These are phyloP conservation scores for Heliconius himera DNA, from an alignment of 1,140 invertebrate species.

Conservation along the genomic window DNA sequence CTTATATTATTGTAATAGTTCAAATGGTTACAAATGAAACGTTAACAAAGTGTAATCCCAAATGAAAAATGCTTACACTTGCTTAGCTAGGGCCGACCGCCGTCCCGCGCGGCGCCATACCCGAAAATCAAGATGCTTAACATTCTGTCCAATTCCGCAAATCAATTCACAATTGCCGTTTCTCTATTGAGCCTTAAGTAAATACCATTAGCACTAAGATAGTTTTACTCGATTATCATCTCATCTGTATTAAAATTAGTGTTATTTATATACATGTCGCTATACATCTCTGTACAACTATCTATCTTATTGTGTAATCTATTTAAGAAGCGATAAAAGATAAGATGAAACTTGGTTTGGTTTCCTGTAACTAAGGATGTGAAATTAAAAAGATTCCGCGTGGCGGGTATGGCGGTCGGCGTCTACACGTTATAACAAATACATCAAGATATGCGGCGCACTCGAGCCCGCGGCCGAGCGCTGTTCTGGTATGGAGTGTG, in stretches of 20 bases:
- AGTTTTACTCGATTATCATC: constrained; percentile 63
- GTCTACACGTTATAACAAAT: constrained; percentile 79
- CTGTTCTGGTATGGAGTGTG: not conserved
- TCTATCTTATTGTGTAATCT: constrained; percentile 73
- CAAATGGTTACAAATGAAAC: constrained; percentile 79
- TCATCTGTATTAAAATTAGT: constrained; percentile 78
- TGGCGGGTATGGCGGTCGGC: constrained; percentile 67
- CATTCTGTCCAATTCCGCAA: constrained; percentile 69
- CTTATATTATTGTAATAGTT: constrained; percentile 80
- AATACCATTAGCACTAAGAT: constrained; percentile 77
- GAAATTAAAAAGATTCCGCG: constrained; percentile 66
- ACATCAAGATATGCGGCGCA: constrained; percentile 68
- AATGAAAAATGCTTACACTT: constrained; percentile 79
- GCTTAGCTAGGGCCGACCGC: constrained; percentile 76
- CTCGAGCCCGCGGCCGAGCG: constrained; percentile 44
- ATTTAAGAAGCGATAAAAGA: constrained; percentile 67
- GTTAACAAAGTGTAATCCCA: constrained; percentile 78
- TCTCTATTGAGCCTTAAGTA: constrained; percentile 71
- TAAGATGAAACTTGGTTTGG: constrained; percentile 50
- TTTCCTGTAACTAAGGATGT: constrained; percentile 75
- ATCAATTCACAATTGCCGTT: constrained; percentile 66
- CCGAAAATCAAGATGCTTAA: constrained; percentile 72
- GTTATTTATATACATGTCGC: constrained; percentile 72
- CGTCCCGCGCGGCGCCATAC: constrained; percentile 62
- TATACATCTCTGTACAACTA: constrained; percentile 78